Evolutionary conservation across 2,797 vertebrate species (phyloP).

Genomic region (Coluber constrictor): DNA sequence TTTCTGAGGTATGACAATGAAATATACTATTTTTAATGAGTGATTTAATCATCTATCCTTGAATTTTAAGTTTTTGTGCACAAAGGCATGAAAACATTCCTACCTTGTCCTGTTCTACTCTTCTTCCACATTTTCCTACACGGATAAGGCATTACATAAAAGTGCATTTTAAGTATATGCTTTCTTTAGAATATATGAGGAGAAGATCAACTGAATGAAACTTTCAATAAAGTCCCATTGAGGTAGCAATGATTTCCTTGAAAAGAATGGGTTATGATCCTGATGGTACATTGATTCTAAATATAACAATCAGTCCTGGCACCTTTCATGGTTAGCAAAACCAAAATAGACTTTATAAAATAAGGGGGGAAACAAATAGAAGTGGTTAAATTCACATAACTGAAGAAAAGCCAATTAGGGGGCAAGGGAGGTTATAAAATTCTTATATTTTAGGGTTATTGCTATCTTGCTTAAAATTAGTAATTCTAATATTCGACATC

Average conservation of each 20-base stretch:
- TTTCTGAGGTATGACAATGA: constrained; percentile 82
- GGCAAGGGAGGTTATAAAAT: background rate
- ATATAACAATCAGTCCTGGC: background rate
- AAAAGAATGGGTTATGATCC: background rate
- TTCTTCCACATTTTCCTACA: background rate
- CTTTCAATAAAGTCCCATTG: background rate
- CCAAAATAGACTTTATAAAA: background rate
- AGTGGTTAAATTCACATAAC: background rate
- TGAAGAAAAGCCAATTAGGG: background rate
- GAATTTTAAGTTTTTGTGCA: background rate
- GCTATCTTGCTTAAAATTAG: background rate
- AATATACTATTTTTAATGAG: constrained; percentile 4
- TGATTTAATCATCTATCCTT: accelerated
- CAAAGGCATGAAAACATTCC: background rate
- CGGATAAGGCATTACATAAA: background rate
- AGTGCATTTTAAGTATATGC: background rate
- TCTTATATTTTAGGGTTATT: background rate
- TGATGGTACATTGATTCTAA: background rate
- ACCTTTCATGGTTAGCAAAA: background rate
- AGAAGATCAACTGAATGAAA: background rate
- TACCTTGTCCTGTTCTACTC: background rate
- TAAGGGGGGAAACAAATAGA: background rate
- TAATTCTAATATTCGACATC: background rate
- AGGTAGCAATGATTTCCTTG: background rate
- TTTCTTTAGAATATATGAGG: background rate